Evolutionary conservation across 2,797 vertebrate species (phyloP), one percentile per base, ranked within the genome.

Genomic region (Delichon dasypus): DNA sequence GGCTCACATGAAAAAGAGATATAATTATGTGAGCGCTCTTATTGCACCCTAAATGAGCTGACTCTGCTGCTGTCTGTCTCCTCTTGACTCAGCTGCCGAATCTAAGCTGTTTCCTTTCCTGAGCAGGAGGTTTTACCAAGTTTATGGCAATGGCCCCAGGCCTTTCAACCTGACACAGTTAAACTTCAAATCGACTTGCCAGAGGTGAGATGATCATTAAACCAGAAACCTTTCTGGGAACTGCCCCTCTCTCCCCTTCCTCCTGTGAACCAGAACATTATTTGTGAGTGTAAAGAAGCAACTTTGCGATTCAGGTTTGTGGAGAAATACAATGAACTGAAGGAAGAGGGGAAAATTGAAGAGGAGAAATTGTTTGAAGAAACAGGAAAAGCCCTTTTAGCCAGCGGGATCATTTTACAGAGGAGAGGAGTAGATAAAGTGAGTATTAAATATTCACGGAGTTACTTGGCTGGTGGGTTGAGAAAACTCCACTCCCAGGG

Each of bases 51-150:
- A 1, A 27, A 5, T 25, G 5, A 19, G 2, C 44, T 4, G 5
- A 1, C 30, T 15, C 34, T 16, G 21, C 7, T 29, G n/a, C 1
- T 54, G 4, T 18, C 40, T 26, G 19, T 29, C 45, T 7, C 1
- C n/a, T 30, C 9, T 2, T 11, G 34, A 1, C 19, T 42, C 0
- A 27, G 7, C 44, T 82, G 20, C 36, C 30, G 16, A 75, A 38
- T 5, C 5, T 2, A 1, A 74, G 29, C 38, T 16, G 5, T 17
- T 6, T 47, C 54, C 20, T 91, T 53, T 34, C 14, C 85, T 79
- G 36, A 72, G 89, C 73, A 99, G 99, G 97, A 99, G 97, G 87
- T 99, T 99, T 96, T 99, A 98, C 92, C 94, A 93, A 70, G 34
- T 91, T 27, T 99, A 99, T 74, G 98, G 98, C 79, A 97, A 48